phyloP scores from a whole-genome alignment of 2,797 vertebrate genomes.

The Malurus leucopterus region DNA sequence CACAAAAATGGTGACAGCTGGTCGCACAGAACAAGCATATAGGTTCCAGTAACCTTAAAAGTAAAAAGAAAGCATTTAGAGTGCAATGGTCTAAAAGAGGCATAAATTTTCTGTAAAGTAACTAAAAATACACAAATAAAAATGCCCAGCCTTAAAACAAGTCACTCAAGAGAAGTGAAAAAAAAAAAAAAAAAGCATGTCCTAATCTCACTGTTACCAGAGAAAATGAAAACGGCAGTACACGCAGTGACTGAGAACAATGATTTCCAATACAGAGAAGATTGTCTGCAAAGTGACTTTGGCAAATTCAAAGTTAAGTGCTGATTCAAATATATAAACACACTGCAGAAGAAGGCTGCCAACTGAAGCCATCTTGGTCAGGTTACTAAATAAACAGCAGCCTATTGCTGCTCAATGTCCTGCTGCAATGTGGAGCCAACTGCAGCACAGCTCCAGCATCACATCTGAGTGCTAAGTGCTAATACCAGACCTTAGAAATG shows the following conservation, averaged over 20 bases:
- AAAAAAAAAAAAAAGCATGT: not conserved
- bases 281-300: conserved; percentile 22
- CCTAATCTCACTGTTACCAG: not conserved
- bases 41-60: not conserved
- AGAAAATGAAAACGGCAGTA: not conserved
- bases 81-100: not conserved
- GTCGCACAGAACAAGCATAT: not conserved
- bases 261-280: conserved; percentile 9
- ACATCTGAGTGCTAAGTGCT: not conserved
- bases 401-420: not conserved
- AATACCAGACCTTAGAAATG: not conserved
- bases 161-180: not conserved
- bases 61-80: not conserved
- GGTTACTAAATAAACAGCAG: not conserved
- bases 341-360: not conserved
- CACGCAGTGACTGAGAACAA: not conserved
- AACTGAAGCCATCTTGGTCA: not conserved
- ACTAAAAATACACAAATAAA: not conserved
- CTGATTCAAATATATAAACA: not conserved
- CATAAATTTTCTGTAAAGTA: not conserved
- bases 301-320: not conserved
- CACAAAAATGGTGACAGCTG: not conserved
- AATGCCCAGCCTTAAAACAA: not conserved
- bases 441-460: not conserved
- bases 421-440: not conserved